Conservation (phyloP, 2,888 invertebrate genomes). For the Euplexia lucipara region DNA sequence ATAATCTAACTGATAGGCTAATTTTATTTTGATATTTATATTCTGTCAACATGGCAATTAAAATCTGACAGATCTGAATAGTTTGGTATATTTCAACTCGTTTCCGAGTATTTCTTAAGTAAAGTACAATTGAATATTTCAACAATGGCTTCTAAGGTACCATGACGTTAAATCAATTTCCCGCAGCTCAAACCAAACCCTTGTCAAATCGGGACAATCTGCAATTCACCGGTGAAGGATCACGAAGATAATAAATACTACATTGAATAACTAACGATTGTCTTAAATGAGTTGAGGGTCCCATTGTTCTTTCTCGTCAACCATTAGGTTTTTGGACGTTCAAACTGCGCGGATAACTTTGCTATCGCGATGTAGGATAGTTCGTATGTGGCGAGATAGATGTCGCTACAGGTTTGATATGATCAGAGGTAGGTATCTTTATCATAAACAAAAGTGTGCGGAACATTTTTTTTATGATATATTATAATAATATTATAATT, state of each 20-base stretch:
- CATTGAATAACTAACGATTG: conserved; percentile 20
- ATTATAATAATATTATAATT: no score
- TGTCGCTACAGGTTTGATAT: no score
- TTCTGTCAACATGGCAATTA: no score
- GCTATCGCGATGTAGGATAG: no score
- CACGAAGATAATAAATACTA: conserved; percentile 43
- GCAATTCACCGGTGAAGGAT: conserved; percentile 38
- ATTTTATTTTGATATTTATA: no score
- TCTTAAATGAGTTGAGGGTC: conserved; percentile 9
- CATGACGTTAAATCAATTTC: conserved; percentile 48
- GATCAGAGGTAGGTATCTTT: neutral
- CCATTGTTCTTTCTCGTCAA: conserved; percentile 15
- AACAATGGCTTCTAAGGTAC: conserved; percentile 19
- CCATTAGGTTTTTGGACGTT: no score
- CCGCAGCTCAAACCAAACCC: conserved; percentile 43
- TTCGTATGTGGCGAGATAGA: no score
- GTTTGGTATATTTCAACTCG: neutral
- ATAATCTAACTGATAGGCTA: no score
- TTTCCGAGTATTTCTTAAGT: conserved; percentile 9
- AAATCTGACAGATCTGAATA: neutral
- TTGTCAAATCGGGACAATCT: conserved; percentile 52
- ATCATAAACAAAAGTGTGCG: neutral
- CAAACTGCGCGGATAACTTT: no score
- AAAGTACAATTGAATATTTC: conserved; percentile 22
- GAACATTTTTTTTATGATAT: no score